Base-by-base conservation (phyloP, 2,113 vertebrate genomes). In the Brachirus orientalis region DNA sequence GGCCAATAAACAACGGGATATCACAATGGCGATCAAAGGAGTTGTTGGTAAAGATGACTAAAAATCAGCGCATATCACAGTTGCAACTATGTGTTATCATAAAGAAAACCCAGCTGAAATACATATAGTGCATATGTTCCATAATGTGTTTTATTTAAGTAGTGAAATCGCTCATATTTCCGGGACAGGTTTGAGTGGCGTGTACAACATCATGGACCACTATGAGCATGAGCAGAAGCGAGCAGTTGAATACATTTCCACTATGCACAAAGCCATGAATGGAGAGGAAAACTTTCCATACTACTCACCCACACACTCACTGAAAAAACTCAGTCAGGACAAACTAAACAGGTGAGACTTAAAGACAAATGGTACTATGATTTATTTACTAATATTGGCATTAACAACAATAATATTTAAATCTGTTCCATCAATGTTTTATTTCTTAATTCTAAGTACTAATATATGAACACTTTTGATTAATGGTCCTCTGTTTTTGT, bases 221-320 rank as follows among this genome's bases (percentile, higher is more conserved):
- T 93, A 94, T 38, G 71, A 90, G 19, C 86, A 93, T 3, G 92
- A 94, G 72, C 80, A 85, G 78, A 86, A 20, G 64, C 65, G 90
- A 66, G 92, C 50, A 1, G 69, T 94, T 0, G 93, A 94, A 33
- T 92, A 84, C 13, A 65, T 94, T 50, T 94, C 93, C 38, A 73
- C 92, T 22, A 93, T 93, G 92, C 90, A 92, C 79, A 94, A 89
- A 82, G 92, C 92, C 14, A 94, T 93, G 90, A 88, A 89, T 3
- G 92, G 91, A 22, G 46, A 83, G 38, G 73, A 92, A 47, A 92
- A 93, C 76, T 91, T 94, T 58, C 70, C 82, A 0, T 85, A 79
- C 69, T 93, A 94, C 12, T 94, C 92, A 8, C 92, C 93, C 10
- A 79, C 83, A 44, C 77, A 87, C 61, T 11, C 63, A 20, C 18